Conservation (phyloP, 2,888 invertebrate genomes). For the Ornithoptera alexandrae region DNA sequence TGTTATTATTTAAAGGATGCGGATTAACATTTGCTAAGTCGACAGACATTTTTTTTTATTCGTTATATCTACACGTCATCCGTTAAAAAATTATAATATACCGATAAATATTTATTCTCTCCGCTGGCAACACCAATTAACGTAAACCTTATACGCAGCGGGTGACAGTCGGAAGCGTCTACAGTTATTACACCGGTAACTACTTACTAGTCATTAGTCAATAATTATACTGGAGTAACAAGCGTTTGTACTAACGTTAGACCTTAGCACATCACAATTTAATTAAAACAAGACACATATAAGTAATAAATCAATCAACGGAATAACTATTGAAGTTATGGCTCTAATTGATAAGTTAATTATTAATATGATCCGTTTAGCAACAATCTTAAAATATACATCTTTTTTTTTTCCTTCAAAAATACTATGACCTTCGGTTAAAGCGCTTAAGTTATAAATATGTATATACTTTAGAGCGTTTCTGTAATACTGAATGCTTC, state of each 20-base stretch:
- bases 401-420: constrained; percentile 49
- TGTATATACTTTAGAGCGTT: constrained; percentile 37
- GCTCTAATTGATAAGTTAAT: constrained; percentile 13
- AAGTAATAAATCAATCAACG: constrained; percentile 16
- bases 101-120: too few relatives aligned
- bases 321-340: constrained; percentile 24
- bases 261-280: constrained; percentile 38
- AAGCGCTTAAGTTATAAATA: constrained; percentile 50
- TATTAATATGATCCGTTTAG: constrained; percentile 34
- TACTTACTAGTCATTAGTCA: constrained; percentile 39
- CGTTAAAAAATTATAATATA: too few relatives aligned
- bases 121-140: too few relatives aligned
- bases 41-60: too few relatives aligned
- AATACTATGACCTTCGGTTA: constrained; percentile 60
- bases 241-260: constrained; percentile 55
- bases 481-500: constrained; percentile 59
- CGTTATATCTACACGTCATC: too few relatives aligned
- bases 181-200: constrained; percentile 36
- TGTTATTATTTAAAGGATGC: constrained; percentile 23
- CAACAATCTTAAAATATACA: constrained; percentile 42
- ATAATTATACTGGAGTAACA: constrained; percentile 42
- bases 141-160: too few relatives aligned
- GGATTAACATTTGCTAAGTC: neutral
- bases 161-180: neutral
- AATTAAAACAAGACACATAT: constrained; percentile 3